Evolutionary conservation across 2,113 vertebrate species (phyloP).

Genomic region (Alosa alosa): DNA sequence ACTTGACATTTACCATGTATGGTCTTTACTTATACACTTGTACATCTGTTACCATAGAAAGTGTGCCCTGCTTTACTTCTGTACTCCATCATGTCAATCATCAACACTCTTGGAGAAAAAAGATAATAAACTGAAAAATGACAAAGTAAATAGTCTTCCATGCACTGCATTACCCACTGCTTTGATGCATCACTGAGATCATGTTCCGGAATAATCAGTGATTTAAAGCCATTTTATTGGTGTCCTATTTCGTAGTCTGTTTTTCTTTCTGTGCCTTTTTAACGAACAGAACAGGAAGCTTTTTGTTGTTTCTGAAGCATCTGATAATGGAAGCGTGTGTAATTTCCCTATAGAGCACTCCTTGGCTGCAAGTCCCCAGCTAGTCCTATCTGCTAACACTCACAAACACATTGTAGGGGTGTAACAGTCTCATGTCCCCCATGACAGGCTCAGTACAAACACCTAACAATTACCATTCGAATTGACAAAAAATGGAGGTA

Average conservation of each 20-base stretch:
- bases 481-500: neutral
- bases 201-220: neutral
- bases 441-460: neutral
- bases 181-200: neutral
- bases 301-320: constrained; percentile 43
- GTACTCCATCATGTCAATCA: neutral
- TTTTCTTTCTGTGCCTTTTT: neutral
- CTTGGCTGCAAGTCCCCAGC: constrained; percentile 28
- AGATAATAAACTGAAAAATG: neutral
- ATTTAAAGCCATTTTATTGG: constrained; percentile 20
- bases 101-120: neutral
- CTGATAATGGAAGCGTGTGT: constrained; percentile 27
- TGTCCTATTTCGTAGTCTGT: constrained; percentile 32
- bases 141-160: constrained; percentile 23
- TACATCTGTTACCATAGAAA: constrained; percentile 47
- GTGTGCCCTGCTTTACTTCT: neutral
- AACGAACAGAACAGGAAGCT: neutral
- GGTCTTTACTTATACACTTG: too few relatives aligned
- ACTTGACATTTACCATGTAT: constrained; percentile 35
- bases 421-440: constrained; percentile 27
- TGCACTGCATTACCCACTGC: constrained; percentile 17
- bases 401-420: constrained; percentile 36
- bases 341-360: constrained; percentile 38
- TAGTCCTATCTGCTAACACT: constrained; percentile 40
- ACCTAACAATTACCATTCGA: neutral